Percentiles rank a stretch among this genome's conserved stretches.
These are phyloP conservation scores for Chitala chitala DNA, from an alignment of 2,113 vertebrate genomes.

Conservation along the genomic window DNA sequence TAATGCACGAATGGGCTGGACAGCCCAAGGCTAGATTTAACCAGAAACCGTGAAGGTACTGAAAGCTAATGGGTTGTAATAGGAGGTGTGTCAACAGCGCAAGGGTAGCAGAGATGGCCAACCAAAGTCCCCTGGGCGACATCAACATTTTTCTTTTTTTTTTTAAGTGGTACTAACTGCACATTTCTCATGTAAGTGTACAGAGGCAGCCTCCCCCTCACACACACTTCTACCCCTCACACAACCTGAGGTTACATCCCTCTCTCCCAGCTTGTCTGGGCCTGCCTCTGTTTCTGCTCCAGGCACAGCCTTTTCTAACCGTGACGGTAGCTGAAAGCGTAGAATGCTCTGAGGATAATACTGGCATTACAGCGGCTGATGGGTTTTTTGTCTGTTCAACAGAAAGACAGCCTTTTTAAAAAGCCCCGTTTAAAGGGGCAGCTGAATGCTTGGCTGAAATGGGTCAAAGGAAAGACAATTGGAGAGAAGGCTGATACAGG, in stretches of 20 bases:
- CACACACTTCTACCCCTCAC: background rate
- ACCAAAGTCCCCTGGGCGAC: conserved; percentile 25
- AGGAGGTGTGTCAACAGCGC: conserved; percentile 22
- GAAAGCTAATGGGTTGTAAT: background rate
- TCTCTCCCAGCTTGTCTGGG: background rate
- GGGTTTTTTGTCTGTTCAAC: too few species aligned
- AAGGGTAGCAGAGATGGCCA: conserved; percentile 35
- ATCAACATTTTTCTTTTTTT: background rate
- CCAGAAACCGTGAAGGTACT: conserved; percentile 14
- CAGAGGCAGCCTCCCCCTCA: background rate
- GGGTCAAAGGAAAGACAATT: background rate
- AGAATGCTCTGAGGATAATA: background rate
- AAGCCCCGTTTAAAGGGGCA: background rate
- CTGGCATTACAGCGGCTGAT: background rate
- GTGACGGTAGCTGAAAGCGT: conserved; percentile 13
- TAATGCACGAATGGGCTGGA: conserved; percentile 29
- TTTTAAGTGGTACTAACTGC: background rate
- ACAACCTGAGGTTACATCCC: too few species aligned
- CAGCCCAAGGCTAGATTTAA: conserved; percentile 26
- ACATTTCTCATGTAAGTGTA: background rate
- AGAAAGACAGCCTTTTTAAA: background rate
- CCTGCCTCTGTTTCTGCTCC: background rate
- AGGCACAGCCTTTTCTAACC: background rate
- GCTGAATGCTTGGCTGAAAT: too few species aligned
- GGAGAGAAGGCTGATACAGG: too few species aligned